Conservation (phyloP, 2,113 vertebrate species). For the Mirza zaza region DNA sequence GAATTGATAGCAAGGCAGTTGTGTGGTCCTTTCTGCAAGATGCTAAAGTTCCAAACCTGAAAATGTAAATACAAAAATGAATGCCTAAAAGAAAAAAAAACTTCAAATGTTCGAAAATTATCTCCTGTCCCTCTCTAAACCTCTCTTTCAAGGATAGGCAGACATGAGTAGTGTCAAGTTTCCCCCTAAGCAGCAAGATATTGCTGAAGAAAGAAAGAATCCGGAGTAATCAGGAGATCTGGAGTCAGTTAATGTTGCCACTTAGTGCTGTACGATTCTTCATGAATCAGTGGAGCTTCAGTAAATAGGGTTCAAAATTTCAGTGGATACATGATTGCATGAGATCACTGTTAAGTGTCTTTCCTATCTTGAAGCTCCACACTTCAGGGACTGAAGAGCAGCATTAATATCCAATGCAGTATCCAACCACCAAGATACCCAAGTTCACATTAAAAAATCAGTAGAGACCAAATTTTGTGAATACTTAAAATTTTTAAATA, state of each 20-base stretch:
- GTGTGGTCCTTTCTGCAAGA: constrained; percentile 42
- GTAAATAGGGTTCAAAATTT: constrained; percentile 13
- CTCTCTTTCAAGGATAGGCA: constrained; percentile 23
- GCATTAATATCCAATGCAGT: not conserved
- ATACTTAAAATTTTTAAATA: constrained; percentile 25
- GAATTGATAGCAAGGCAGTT: not conserved
- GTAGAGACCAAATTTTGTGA: not conserved
- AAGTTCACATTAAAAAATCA: not conserved
- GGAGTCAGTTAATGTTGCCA: not conserved
- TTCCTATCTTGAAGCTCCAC: constrained; percentile 10
- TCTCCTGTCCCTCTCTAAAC: not conserved
- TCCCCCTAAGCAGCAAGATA: not conserved
- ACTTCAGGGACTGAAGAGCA: constrained; percentile 24
- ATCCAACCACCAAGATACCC: not conserved
- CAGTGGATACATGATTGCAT: not conserved
- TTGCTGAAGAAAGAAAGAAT: not conserved
- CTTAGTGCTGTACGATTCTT: not conserved
- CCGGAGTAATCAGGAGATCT: not conserved
- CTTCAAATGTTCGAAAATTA: constrained; percentile 36
- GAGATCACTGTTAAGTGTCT: not conserved
- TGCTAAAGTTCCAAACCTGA: constrained; percentile 52
- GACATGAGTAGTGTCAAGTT: not conserved
- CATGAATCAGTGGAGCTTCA: constrained; percentile 46
- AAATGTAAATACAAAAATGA: constrained; percentile 66
- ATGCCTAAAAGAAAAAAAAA: constrained; percentile 14